phyloP scores from a whole-genome alignment of 53 echinoderm and acorn worm genomes.

The Luidia sarsii region DNA sequence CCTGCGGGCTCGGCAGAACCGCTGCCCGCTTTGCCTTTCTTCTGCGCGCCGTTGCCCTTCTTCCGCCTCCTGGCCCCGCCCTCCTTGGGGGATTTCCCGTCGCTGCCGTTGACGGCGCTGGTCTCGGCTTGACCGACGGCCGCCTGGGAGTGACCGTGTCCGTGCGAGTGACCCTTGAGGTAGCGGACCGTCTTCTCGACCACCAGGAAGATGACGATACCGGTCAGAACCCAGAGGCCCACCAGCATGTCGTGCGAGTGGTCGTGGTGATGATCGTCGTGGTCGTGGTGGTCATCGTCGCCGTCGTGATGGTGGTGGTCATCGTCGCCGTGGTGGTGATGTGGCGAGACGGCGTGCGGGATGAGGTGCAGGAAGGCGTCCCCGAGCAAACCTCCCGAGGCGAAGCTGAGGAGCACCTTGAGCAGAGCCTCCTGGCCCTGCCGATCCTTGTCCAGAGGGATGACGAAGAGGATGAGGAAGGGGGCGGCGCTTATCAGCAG shows the following conservation, averaged over 20 bases:
- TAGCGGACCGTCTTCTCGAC: slow-evolving; percentile 89
- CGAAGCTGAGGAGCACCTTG: slow-evolving; percentile 87
- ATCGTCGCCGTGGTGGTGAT: slow-evolving; percentile 69
- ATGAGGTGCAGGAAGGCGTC: slow-evolving; percentile 96
- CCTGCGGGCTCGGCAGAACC: background rate
- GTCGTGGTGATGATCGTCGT: slow-evolving; percentile 59
- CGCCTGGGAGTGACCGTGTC: slow-evolving; percentile 68
- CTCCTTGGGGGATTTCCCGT: slow-evolving; percentile 47
- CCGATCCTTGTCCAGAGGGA: slow-evolving; percentile 84
- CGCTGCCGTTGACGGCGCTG: slow-evolving; percentile 45
- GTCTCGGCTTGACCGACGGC: slow-evolving; percentile 12
- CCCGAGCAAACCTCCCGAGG: slow-evolving; percentile 91
- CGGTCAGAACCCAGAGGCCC: slow-evolving; percentile 87
- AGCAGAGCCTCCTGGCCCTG: slow-evolving; percentile 80
- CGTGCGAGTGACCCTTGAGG: slow-evolving; percentile 72
- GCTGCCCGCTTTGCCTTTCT: slow-evolving; percentile 45
- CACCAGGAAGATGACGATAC: slow-evolving; percentile 84
- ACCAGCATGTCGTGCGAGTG: slow-evolving; percentile 63
- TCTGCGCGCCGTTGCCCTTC: slow-evolving; percentile 51
- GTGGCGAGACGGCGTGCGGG: slow-evolving; percentile 90
- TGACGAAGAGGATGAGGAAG: slow-evolving; percentile 88
- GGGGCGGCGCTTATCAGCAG: slow-evolving; percentile 94
- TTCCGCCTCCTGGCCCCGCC: slow-evolving; percentile 69
- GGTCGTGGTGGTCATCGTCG: slow-evolving; percentile 50
- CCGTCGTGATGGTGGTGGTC: slow-evolving; percentile 44